phyloP scores from a whole-genome alignment of 2,888 invertebrate species.

The Elmis aenea region DNA sequence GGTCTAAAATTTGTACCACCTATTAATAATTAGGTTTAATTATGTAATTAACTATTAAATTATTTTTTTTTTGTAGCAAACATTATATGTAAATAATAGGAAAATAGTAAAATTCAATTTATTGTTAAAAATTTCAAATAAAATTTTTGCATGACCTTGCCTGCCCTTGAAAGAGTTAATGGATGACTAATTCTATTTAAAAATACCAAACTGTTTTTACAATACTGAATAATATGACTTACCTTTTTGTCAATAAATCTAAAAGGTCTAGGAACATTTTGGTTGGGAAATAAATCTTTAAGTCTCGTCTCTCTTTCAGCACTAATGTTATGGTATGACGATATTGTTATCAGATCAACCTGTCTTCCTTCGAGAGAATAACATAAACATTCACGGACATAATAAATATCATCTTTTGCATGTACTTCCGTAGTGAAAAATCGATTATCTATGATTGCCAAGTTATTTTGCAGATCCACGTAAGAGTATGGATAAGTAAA shows the following conservation, averaged over 20 bases:
- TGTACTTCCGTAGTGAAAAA: constrained; percentile 46
- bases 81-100: too few relatives aligned
- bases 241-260: constrained; percentile 77
- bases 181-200: too few relatives aligned
- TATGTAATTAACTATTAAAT: too few relatives aligned
- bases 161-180: too few relatives aligned
- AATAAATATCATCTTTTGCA: constrained; percentile 70
- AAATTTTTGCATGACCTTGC: too few relatives aligned
- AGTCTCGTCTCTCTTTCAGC: constrained; percentile 67
- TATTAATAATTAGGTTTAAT: too few relatives aligned
- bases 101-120: too few relatives aligned
- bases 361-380: constrained; percentile 72
- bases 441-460: constrained; percentile 63
- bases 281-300: constrained; percentile 68
- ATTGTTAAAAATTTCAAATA: too few relatives aligned
- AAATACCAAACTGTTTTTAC: too few relatives aligned
- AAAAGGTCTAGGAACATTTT: constrained; percentile 60
- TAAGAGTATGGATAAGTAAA: constrained; percentile 90
- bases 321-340: constrained; percentile 73
- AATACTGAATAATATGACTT: constrained; percentile 15
- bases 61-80: too few relatives aligned
- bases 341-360: constrained; percentile 78
- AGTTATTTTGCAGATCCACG: constrained; percentile 69
- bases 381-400: constrained; percentile 74
- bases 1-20: too few relatives aligned